A percentile compares a stretch with the other conserved stretches of the same genome.
These are phyloP conservation scores for Heliconius congener DNA, from an alignment of 1,140 invertebrate genomes.

Conservation along the genomic window DNA sequence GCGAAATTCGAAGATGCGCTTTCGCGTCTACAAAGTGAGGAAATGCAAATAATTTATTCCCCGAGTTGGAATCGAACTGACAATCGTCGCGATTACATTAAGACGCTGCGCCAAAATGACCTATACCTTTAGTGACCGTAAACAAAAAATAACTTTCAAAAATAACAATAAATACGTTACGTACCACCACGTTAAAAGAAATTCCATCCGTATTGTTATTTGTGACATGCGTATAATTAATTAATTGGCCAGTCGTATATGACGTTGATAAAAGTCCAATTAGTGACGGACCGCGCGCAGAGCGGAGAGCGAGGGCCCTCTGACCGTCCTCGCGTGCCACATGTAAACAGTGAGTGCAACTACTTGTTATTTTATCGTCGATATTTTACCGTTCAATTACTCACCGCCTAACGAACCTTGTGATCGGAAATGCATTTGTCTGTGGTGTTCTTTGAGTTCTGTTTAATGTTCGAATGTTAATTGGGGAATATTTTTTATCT, in stretches of 20 bases:
- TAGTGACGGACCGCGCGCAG: neutral
- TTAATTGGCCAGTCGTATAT: neutral
- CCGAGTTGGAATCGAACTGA: too few relatives aligned
- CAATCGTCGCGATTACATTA: too few relatives aligned
- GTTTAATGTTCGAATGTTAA: neutral
- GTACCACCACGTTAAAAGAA: neutral
- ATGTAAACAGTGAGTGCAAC: constrained; percentile 10
- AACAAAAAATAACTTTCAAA: too few relatives aligned
- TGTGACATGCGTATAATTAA: neutral
- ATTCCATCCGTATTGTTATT: neutral
- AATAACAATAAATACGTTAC: too few relatives aligned
- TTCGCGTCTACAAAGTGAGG: too few relatives aligned
- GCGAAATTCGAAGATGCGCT: too few relatives aligned
- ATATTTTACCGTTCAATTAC: constrained; percentile 11
- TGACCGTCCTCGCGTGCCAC: neutral
- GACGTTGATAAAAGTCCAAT: constrained; percentile 10
- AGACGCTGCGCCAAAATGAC: too few relatives aligned
- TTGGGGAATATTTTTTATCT: too few relatives aligned
- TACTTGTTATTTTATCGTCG: constrained; percentile 10
- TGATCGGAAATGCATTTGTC: neutral
- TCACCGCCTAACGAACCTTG: neutral
- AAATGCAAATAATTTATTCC: too few relatives aligned
- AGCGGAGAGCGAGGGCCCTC: neutral
- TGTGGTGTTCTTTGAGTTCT: neutral
- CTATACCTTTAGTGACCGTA: too few relatives aligned